Evolutionary conservation across 2,888 invertebrate genomes (phyloP).

Genomic region (Agrilus biguttatus): DNA sequence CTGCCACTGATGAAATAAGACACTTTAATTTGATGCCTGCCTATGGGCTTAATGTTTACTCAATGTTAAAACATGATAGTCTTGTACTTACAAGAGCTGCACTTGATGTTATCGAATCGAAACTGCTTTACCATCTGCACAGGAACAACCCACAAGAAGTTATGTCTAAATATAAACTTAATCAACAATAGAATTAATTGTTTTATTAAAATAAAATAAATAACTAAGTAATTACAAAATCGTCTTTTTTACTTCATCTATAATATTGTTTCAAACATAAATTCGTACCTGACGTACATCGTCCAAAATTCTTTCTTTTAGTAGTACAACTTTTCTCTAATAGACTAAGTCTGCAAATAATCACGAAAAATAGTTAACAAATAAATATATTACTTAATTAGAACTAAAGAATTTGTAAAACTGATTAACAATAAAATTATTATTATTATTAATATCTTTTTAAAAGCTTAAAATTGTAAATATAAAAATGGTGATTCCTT

Average conservation of each 20-base stretch:
- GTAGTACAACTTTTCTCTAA: too few relatives aligned
- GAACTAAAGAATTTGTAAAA: too few relatives aligned
- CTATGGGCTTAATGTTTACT: slow-evolving; percentile 90
- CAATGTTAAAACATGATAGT: slow-evolving; percentile 93
- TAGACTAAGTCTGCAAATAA: too few relatives aligned
- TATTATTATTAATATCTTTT: too few relatives aligned
- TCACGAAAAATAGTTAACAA: too few relatives aligned
- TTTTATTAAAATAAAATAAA: slow-evolving; percentile 3
- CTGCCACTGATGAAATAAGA: slow-evolving; percentile 62
- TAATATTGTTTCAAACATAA: slow-evolving; percentile 7
- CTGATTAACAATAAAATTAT: too few relatives aligned
- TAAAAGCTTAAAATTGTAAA: too few relatives aligned
- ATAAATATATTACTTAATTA: too few relatives aligned
- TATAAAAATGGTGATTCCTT: too few relatives aligned
- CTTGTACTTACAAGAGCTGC: slow-evolving; percentile 76
- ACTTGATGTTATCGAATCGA: slow-evolving; percentile 70
- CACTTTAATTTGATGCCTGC: slow-evolving; percentile 90
- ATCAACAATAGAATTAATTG: slow-evolving; percentile 33
- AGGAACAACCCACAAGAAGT: slow-evolving; percentile 37
- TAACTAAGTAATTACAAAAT: slow-evolving; percentile 2
- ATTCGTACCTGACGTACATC: background rate
- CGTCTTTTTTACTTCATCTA: background rate
- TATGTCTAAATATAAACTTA: slow-evolving; percentile 39
- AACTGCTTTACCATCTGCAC: slow-evolving; percentile 54
- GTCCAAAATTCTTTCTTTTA: too few relatives aligned